Percentiles rank a stretch among this genome's conserved stretches.
Evolutionary conservation across 2,797 vertebrate genomes (phyloP).

Genomic region (Spheniscus humboldti): DNA sequence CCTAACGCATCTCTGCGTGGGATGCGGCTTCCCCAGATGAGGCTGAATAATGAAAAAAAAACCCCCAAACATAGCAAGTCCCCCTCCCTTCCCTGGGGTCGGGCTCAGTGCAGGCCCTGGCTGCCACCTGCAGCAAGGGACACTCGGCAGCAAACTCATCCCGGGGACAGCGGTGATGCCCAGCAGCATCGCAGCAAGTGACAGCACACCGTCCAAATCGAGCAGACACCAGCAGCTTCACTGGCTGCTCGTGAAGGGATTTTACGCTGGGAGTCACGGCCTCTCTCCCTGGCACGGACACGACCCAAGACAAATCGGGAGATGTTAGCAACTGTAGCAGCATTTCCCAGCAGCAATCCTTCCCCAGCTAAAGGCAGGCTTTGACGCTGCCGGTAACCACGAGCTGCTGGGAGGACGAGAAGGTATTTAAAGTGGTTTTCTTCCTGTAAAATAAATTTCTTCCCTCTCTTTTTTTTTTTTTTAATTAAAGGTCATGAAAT

Average conservation of each 20-base stretch:
- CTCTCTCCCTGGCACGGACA: neutral
- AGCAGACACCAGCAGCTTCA: neutral
- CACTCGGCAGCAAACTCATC: neutral
- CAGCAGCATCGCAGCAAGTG: neutral
- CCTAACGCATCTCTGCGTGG: neutral
- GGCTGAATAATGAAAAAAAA: too few relatives aligned
- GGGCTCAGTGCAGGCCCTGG: neutral
- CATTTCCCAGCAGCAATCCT: neutral
- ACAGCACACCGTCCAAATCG: rapidly evolving
- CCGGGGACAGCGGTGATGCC: neutral
- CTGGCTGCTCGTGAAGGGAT: neutral
- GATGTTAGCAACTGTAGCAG: neutral
- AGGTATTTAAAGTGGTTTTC: neutral
- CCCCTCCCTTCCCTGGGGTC: too few relatives aligned
- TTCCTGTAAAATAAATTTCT: neutral
- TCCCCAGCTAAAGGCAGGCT: neutral
- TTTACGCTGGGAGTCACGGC: neutral
- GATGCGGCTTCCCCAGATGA: neutral
- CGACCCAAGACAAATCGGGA: neutral
- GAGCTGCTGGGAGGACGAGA: neutral
- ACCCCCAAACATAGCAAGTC: neutral
- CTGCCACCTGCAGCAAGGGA: neutral
- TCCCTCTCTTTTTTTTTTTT: neutral
- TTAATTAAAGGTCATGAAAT: neutral
- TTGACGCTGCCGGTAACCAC: neutral